Conservation (phyloP, 2,113 vertebrate genomes). For the Sylvia atricapilla region DNA sequence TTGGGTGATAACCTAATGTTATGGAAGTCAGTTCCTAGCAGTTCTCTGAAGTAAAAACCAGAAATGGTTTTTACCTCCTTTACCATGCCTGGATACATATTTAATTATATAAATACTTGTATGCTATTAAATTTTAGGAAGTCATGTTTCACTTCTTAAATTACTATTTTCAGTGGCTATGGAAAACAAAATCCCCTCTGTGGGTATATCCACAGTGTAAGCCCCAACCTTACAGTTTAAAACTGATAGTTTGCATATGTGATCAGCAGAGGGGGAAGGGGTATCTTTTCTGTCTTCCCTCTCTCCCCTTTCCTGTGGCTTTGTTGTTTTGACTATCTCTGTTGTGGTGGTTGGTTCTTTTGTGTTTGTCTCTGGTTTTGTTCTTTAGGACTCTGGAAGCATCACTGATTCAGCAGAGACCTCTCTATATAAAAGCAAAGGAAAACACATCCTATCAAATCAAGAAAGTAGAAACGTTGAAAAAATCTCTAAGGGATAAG, state of each 20-base stretch:
- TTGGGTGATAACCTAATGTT: not conserved
- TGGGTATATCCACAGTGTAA: not conserved
- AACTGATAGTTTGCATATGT: not conserved
- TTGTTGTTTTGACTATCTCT: not conserved
- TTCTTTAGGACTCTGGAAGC: constrained; percentile 80
- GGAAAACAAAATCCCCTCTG: too few relatives aligned
- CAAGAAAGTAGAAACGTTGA: constrained; percentile 79
- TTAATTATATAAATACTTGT: not conserved
- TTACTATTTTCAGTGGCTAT: not conserved
- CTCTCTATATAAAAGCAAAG: constrained; percentile 89
- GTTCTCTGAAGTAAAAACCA: not conserved
- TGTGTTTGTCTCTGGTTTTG: not conserved
- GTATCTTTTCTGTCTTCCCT: not conserved
- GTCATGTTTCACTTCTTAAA: not conserved
- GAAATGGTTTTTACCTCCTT: not conserved
- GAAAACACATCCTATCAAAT: constrained; percentile 86
- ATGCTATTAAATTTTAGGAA: not conserved
- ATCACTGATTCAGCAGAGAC: constrained; percentile 75
- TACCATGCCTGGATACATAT: too few relatives aligned
- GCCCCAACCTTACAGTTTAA: not conserved
- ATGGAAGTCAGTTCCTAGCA: not conserved
- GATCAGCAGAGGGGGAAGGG: rapidly evolving
- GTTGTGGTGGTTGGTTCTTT: not conserved
- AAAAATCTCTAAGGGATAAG: constrained; percentile 69
- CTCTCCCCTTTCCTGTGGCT: not conserved